Evolutionary conservation across 2,797 vertebrate genomes (phyloP).

Genomic region (Phoeniculus purpureus): DNA sequence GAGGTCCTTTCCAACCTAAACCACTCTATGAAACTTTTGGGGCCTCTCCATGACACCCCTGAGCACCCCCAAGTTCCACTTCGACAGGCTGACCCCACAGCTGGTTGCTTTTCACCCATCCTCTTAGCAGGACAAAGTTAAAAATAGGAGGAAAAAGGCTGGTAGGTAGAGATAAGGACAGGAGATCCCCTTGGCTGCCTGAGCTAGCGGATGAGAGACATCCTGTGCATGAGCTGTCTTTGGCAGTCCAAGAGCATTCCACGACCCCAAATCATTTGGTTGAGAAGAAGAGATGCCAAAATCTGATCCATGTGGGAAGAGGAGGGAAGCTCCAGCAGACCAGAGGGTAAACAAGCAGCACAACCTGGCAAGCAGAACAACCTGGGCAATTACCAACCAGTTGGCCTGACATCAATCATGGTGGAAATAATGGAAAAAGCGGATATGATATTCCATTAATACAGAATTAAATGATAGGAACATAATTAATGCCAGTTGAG

Average conservation of each 20-base stretch:
- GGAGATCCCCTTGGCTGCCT: neutral
- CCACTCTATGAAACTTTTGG: too few species aligned
- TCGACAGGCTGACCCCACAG: rapidly evolving
- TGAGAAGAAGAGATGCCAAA: neutral
- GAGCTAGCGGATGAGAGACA: neutral
- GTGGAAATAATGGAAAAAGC: constrained; percentile 31
- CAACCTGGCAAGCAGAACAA: neutral
- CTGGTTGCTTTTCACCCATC: neutral
- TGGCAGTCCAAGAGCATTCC: neutral
- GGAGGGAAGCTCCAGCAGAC: neutral
- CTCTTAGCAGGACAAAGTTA: neutral
- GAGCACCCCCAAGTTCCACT: rapidly evolving
- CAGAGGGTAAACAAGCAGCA: neutral
- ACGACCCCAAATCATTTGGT: neutral
- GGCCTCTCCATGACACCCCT: neutral
- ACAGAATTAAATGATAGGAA: constrained; percentile 49
- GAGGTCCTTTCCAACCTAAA: too few species aligned
- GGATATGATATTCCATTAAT: constrained; percentile 40
- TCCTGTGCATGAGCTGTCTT: neutral
- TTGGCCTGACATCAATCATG: neutral
- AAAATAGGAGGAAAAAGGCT: neutral
- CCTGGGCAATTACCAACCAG: neutral
- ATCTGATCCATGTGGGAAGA: neutral
- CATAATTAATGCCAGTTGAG: constrained; percentile 56
- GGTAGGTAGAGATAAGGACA: neutral